Percentiles rank a stretch among this genome's conserved stretches.
These are phyloP conservation scores for Linnaemya vulpina DNA, from an alignment of 2,888 invertebrate species.

Conservation along the genomic window DNA sequence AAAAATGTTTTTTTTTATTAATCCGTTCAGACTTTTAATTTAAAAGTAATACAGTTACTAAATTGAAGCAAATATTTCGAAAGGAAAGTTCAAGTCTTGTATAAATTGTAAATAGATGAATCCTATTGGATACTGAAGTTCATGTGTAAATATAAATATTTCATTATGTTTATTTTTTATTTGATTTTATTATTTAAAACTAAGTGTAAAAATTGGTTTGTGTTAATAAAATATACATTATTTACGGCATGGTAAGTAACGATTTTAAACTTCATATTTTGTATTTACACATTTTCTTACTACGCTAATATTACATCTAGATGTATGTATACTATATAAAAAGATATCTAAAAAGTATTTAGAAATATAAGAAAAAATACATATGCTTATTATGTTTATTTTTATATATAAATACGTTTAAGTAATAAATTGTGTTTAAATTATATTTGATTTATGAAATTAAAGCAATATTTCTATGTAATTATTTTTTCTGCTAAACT, in stretches of 20 bases:
- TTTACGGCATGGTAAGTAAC: constrained; percentile 52
- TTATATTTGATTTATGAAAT: constrained; percentile 52
- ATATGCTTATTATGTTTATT: constrained; percentile 21
- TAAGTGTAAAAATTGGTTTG: constrained; percentile 69
- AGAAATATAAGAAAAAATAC: constrained; percentile 47
- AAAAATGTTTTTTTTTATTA: constrained; percentile 44
- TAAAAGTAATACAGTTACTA: constrained; percentile 56
- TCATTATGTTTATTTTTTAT: constrained; percentile 31
- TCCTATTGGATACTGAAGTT: constrained; percentile 59
- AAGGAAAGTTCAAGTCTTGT: constrained; percentile 43
- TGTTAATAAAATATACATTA: constrained; percentile 65
- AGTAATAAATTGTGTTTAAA: constrained; percentile 46
- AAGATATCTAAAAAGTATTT: constrained; percentile 45
- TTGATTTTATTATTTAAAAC: constrained; percentile 53
- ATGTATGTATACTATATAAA: constrained; percentile 32
- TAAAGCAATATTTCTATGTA: constrained; percentile 63
- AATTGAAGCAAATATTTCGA: constrained; percentile 63
- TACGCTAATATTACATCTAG: constrained; percentile 16
- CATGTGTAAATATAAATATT: constrained; percentile 62
- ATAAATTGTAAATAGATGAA: constrained; percentile 69
- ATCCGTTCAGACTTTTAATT: constrained; percentile 47
- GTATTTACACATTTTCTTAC: constrained; percentile 62
- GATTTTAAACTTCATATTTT: constrained; percentile 41
- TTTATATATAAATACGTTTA: constrained; percentile 58
- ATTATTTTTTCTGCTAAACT: constrained; percentile 59